phyloP scores from a whole-genome alignment of 2,797 vertebrate species.

The Tarsius wallacei region DNA sequence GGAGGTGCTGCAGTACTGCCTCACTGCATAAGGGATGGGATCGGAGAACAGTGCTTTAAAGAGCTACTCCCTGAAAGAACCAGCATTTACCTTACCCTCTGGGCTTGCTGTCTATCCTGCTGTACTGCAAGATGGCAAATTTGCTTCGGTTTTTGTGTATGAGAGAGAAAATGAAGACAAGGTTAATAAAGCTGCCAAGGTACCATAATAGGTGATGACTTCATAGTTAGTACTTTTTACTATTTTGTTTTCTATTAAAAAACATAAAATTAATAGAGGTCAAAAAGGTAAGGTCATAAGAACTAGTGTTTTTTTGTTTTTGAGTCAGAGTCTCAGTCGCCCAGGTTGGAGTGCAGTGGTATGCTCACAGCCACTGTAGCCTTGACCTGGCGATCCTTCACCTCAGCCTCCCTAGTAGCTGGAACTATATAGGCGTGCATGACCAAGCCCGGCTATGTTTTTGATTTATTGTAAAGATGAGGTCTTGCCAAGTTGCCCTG shows the following conservation, averaged over 20 bases:
- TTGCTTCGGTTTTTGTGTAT: constrained; percentile 97
- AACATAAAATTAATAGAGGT: background rate
- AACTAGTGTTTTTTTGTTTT: background rate
- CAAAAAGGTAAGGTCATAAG: background rate
- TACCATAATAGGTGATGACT: constrained; percentile 77
- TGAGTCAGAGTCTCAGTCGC: too few relatives aligned
- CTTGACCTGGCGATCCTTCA: too few relatives aligned
- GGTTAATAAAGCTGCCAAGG: constrained; percentile 98
- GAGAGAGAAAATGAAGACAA: constrained; percentile 96
- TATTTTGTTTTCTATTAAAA: background rate
- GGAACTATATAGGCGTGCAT: too few relatives aligned
- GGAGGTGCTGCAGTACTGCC: background rate
- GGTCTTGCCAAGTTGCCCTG: too few relatives aligned
- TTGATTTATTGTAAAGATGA: too few relatives aligned
- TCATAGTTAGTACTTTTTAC: background rate
- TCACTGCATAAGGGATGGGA: constrained; percentile 93
- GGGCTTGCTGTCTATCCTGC: constrained; percentile 95
- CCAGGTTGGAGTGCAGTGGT: too few relatives aligned
- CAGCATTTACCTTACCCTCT: constrained; percentile 92
- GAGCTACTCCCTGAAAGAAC: constrained; percentile 93
- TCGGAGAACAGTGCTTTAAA: constrained; percentile 96
- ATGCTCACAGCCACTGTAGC: too few relatives aligned
- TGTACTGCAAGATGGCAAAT: constrained; percentile 94
- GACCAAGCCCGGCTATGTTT: too few relatives aligned
- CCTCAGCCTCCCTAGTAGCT: too few relatives aligned